Conservation (phyloP, 2,888 invertebrate genomes). For the Epicampocera succincta region DNA sequence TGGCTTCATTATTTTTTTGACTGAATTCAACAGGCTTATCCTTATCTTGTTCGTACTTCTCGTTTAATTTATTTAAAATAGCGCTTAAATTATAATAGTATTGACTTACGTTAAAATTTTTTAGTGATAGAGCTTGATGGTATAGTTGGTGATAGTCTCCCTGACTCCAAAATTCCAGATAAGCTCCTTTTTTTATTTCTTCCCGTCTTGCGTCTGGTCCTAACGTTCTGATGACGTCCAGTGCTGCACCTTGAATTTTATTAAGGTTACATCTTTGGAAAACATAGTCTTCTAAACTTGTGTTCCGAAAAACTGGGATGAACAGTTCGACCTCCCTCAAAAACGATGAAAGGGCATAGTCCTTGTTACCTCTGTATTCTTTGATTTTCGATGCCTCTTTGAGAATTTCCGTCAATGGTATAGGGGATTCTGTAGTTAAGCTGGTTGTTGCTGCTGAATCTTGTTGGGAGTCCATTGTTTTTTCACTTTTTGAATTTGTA, state of each 20-base stretch:
- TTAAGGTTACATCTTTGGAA: slow-evolving; percentile 65
- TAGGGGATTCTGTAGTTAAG: too few relatives aligned
- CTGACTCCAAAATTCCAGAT: slow-evolving; percentile 64
- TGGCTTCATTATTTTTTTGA: slow-evolving; percentile 62
- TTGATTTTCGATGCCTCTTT: too few relatives aligned
- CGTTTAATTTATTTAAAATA: slow-evolving; percentile 66
- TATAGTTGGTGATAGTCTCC: slow-evolving; percentile 59
- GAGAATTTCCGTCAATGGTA: too few relatives aligned
- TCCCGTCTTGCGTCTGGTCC: slow-evolving; percentile 26
- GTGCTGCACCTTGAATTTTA: slow-evolving; percentile 69
- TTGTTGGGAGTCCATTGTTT: too few relatives aligned
- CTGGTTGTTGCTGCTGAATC: too few relatives aligned
- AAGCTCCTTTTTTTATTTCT: background rate
- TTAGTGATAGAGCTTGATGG: slow-evolving; percentile 17
- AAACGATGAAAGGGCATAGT: slow-evolving; percentile 33
- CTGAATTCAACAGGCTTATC: slow-evolving; percentile 67
- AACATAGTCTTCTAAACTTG: slow-evolving; percentile 49
- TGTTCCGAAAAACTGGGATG: background rate
- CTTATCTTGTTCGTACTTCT: slow-evolving; percentile 67
- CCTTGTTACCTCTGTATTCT: slow-evolving; percentile 48
- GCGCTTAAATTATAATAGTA: slow-evolving; percentile 62
- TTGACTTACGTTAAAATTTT: slow-evolving; percentile 58
- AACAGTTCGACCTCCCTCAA: slow-evolving; percentile 44
- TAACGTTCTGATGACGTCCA: slow-evolving; percentile 64
- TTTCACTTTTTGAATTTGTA: too few relatives aligned